These are phyloP conservation scores for Probosciger aterrimus DNA, from an alignment of 2,113 vertebrate species.

Conservation along the genomic window DNA sequence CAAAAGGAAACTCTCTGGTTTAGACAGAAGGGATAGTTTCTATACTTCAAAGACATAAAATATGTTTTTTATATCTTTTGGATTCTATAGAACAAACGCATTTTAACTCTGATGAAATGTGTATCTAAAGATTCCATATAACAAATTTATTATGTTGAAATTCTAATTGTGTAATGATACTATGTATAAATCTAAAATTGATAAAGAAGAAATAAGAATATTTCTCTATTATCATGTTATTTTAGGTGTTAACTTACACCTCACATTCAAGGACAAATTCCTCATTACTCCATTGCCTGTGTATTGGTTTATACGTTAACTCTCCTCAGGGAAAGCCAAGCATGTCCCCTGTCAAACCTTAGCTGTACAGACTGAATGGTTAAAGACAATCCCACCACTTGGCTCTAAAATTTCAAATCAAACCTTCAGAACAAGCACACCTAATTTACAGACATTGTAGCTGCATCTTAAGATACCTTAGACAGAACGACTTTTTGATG, in stretches of 20 bases:
- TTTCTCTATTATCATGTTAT: not conserved
- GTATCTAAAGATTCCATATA: not conserved
- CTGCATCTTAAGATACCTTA: not conserved
- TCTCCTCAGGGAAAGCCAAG: not conserved
- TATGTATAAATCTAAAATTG: not conserved
- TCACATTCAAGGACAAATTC: not conserved
- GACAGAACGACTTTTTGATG: not conserved
- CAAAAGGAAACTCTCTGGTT: not conserved
- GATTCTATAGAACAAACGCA: not conserved
- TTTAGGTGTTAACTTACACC: not conserved
- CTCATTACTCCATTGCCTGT: not conserved
- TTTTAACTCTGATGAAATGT: not conserved
- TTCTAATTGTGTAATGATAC: not conserved
- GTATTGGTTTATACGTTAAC: not conserved
- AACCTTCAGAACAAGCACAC: not conserved
- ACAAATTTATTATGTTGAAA: not conserved
- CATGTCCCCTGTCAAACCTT: not conserved
- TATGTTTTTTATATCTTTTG: not conserved
- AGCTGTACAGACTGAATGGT: no score
- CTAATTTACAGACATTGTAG: not conserved
- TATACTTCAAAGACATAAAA: not conserved
- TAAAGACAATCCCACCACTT: not conserved
- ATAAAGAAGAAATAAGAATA: not conserved
- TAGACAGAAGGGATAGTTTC: not conserved
- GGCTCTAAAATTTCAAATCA: not conserved